phyloP scores from a whole-genome alignment of 2,113 vertebrate genomes.

The Acrocephalus arundinaceus region DNA sequence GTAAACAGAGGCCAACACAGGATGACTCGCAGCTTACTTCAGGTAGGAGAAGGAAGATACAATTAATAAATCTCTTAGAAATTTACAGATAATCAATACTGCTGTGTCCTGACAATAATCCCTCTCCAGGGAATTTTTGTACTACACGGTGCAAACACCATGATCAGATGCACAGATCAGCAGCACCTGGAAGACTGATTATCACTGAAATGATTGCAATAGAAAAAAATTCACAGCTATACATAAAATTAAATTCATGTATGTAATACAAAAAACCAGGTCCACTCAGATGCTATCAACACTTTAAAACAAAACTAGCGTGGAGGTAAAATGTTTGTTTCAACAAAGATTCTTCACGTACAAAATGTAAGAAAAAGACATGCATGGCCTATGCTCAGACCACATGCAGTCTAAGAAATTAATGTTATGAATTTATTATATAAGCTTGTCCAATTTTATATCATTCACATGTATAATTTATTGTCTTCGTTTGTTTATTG shows the following conservation, averaged over 20 bases:
- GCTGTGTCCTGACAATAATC: neutral
- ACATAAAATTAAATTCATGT: neutral
- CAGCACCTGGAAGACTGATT: neutral
- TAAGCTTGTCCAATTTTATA: neutral
- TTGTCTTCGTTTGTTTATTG: neutral
- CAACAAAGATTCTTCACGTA: neutral
- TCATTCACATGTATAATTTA: neutral
- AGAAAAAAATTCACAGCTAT: neutral
- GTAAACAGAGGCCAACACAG: neutral
- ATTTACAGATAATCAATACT: neutral
- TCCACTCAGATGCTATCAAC: neutral
- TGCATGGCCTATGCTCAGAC: neutral
- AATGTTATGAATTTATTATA: neutral
- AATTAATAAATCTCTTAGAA: neutral
- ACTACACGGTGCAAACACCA: neutral
- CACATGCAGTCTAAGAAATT: neutral
- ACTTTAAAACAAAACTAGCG: neutral
- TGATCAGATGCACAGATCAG: neutral
- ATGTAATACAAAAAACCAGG: neutral
- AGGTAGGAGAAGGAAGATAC: neutral
- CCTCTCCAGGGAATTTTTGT: neutral
- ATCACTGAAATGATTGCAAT: rapidly evolving
- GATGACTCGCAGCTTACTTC: neutral
- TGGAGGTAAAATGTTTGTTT: neutral
- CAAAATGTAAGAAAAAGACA: neutral